Evolutionary conservation across 1,140 invertebrate species (phyloP), one percentile per base, ranked within the genome.

Genomic region (Scylla paramamosain): DNA sequence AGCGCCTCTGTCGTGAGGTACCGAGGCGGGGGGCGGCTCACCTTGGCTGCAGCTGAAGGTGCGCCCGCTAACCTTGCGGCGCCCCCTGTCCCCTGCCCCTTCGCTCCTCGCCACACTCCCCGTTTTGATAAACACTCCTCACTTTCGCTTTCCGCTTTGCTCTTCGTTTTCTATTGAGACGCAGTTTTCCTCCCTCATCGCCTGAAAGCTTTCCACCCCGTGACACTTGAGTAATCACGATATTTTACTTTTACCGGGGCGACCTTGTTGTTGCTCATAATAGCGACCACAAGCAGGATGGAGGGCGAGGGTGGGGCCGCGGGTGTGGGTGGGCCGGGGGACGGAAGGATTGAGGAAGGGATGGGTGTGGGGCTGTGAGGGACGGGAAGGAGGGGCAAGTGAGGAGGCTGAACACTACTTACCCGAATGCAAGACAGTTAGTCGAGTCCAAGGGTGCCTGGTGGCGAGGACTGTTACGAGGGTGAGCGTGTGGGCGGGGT

Each of bases 101-200:
- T 20, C 20, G 20, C 20, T 20, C n/a, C 67, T 7, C 25, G 0
- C 2, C 8, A n/a, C 4, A 77, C 67, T 77, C 67, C 67, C 67
- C 67, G 67, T 77, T 77, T 77, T 77, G n/a, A 77, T 77, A 77
- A 77, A 77, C 20, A n/a, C 67, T 77, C 67, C 67, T 77, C 67
- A n/a, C 67, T 77, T 77, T 77, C 67, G 67, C 67, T 77, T 77
- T 77, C 67, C 12, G n/a, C 67, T 25, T n/a, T 25, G 52, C 12
- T n/a, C 67, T 77, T 77, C 67, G 20, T 77, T n/a, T 77, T 77
- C 67, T 20, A n/a, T n/a, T 8, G 8, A 7, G 67, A n/a, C 25
- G 8, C 67, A 25, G 67, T 77, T 77, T 77, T 77, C 67, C 67
- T 77, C 20, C 25, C 20, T 25, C 67, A n/a, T 7, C 67, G 20